A percentile compares a stretch with the other conserved stretches of the same genome.
phyloP scores from a whole-genome alignment of 2,888 invertebrate species.

The Apamea sordens region DNA sequence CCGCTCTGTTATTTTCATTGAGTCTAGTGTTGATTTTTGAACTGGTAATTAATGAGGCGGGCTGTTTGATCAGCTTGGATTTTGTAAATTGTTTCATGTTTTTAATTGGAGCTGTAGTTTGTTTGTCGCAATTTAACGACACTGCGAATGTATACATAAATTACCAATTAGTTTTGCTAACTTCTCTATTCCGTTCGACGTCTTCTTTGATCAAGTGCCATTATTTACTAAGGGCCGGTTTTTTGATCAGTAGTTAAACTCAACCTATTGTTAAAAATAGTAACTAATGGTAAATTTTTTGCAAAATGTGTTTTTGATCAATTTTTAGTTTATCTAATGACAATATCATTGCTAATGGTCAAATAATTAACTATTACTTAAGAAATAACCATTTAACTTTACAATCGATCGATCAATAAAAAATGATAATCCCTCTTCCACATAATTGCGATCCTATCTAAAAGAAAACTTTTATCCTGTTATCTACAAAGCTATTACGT shows the following conservation, averaged over 20 bases:
- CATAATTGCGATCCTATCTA: not conserved
- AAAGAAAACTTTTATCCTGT: not conserved
- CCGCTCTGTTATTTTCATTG: slow-evolving; percentile 41
- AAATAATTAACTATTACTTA: too few species aligned
- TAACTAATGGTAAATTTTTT: too few species aligned
- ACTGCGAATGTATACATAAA: not conserved
- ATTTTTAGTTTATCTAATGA: too few species aligned
- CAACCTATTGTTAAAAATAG: too few species aligned
- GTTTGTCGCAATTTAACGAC: not conserved
- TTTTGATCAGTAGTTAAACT: too few species aligned
- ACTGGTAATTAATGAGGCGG: slow-evolving; percentile 50
- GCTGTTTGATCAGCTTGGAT: slow-evolving; percentile 31
- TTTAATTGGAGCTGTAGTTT: slow-evolving; percentile 32
- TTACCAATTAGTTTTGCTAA: not conserved
- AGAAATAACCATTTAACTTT: too few species aligned
- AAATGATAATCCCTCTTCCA: not conserved
- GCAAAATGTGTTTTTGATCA: too few species aligned
- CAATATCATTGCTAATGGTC: too few species aligned
- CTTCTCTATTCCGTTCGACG: not conserved
- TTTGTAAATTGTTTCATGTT: slow-evolving; percentile 17
- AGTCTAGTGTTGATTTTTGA: slow-evolving; percentile 50
- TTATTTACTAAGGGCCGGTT: not conserved
- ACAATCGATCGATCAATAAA: not conserved
- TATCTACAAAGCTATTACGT: slow-evolving; percentile 9
- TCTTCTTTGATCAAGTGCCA: not conserved